Evolutionary conservation across 2,113 vertebrate genomes (phyloP), one percentile per base, ranked within the genome.

Genomic region (Acrocephalus arundinaceus): DNA sequence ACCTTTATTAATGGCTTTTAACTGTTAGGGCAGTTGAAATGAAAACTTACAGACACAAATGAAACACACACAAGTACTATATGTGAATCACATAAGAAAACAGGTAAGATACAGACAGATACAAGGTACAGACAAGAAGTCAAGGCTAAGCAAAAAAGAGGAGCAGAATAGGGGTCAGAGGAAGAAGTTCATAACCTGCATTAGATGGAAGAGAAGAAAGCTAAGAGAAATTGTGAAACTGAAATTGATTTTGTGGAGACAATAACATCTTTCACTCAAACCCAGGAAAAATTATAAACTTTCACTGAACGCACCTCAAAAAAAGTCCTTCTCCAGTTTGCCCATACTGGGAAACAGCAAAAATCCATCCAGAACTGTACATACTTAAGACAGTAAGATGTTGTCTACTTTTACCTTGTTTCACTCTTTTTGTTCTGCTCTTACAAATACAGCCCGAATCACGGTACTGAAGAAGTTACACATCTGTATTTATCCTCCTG

Each of bases 391-490:
- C 37, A 31, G 11, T 6, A 84, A 33, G 27, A 65, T n/a, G 13
- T 6, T 7, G 46, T 48, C 65, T 51, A 52, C 27, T 93, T 75
- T 65, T 31, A 70, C 21, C 17, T 62, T 23, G 6, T 46, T 77
- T 77, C 62, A 31, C 17, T 39, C 51, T 35, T 23, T 65, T 59
- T 31, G 11, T 35, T 84, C 33, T 0, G 0, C 37, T 87, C 54
- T 37, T 72, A 27, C 48, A 59, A 45, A 66, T 24, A 91, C 24
- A 76, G 62, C 12, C 70, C 58, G 52, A 71, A 48, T 6, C 45
- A 54, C 0, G 0, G 73, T 52, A 85, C 24, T 7, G 3, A 57
- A 83, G 14, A 46, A 88, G 41, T 21, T 30, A n/a, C 8, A 7
- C 15, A 51, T 49, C 62, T 31, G 6, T 51, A 46, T 39, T 68